Base-by-base conservation (phyloP, 2,797 vertebrate species). In the Onychomys leucogaster region DNA sequence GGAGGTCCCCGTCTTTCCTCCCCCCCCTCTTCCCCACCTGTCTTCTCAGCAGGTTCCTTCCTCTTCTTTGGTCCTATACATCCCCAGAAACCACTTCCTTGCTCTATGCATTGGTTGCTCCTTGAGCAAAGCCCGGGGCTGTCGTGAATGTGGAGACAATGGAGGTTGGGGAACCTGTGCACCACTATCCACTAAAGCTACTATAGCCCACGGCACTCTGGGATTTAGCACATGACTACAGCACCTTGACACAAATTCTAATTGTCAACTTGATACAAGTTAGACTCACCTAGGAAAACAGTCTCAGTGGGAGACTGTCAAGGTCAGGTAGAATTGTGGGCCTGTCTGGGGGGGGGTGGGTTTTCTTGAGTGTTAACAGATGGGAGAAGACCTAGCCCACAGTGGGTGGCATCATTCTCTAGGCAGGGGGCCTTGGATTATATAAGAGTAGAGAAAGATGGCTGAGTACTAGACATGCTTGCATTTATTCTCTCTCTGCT, bases 321-420 rank as follows among this genome's bases (percentile, higher is more conserved):
- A 69, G 43, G 34, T 52, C 43, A n/a, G 63, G 43, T 69, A 85
- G 83, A n/a, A 25, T 32, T 52, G 43, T 52, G 46, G 63, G 43
- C 21, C 2, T 27, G 43, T 67, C 59, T 65, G 41, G 29, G 2
- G 8, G 16, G 7, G 1, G 27, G 61, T 21, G 19, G 46, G 9
- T 52, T 52, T 5, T 69, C 63, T 69, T n/a, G 63, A 69, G 1
- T 69, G 6, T 86, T 69, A 86, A 69, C 1, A 69, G 32, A 52
- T 86, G 63, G 32, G 32, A 52, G 32, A n/a, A 52, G 21, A 86
- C 83, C 43, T 37, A 10, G 83, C 12, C 63, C 63, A 86, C 83
- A 69, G 32, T n/a, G 43, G 83, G 63, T 27, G 63, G 83, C 32
- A 17, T 52, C 46, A 69, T 86, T 86, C 83, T n/a, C 63, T 86